These are phyloP conservation scores for Troides aeacus DNA, from an alignment of 2,888 invertebrate species.

Conservation along the genomic window DNA sequence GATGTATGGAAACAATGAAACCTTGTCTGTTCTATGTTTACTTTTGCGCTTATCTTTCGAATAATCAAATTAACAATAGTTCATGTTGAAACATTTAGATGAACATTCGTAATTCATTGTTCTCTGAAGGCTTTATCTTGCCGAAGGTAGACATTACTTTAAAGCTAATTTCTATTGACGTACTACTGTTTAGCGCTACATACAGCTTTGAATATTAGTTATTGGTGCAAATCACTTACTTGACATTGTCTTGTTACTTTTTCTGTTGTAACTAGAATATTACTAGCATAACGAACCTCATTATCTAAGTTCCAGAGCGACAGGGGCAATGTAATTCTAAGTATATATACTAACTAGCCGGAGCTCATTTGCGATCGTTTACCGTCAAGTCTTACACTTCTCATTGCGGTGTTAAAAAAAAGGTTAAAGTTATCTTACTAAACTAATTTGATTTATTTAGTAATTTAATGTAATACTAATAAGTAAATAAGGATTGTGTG, in stretches of 20 bases:
- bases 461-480: too few species aligned
- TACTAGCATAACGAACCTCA: neutral
- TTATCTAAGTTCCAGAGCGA: too few species aligned
- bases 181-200: neutral
- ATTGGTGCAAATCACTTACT: neutral
- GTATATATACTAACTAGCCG: too few species aligned
- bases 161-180: neutral
- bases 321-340: too few species aligned
- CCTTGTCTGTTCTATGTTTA: conserved; percentile 54
- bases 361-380: too few species aligned
- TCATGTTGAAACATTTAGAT: conserved; percentile 33
- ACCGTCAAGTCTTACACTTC: too few species aligned
- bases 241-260: neutral
- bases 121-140: neutral
- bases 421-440: too few species aligned
- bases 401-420: too few species aligned
- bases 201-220: too few species aligned
- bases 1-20: conserved; percentile 55
- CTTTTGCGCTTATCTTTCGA: conserved; percentile 56
- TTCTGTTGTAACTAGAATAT: neutral
- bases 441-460: too few species aligned
- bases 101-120: conserved; percentile 22
- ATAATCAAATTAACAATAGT: conserved; percentile 48
- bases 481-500: too few species aligned
- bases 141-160: neutral